Percentiles rank a stretch among this genome's conserved stretches.
phyloP scores from a whole-genome alignment of 2,797 vertebrate species.

The Aythya fuligula region DNA sequence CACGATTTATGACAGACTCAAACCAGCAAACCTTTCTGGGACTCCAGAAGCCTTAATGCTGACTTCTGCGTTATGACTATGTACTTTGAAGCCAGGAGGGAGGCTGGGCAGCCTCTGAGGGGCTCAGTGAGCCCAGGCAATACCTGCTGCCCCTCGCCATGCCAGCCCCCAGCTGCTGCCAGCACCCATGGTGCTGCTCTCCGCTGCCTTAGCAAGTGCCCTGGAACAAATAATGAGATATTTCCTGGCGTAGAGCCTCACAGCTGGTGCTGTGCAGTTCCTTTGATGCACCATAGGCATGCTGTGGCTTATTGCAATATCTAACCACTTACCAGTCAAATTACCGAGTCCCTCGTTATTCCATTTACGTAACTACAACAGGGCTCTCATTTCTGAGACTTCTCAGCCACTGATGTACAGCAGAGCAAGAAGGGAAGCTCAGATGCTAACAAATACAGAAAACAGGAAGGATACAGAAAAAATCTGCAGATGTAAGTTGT shows the following conservation, averaged over 20 bases:
- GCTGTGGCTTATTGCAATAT: background rate
- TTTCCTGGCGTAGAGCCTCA: background rate
- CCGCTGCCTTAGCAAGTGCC: rapidly evolving
- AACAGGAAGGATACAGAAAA: background rate
- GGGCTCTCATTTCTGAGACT: background rate
- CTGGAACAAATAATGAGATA: background rate
- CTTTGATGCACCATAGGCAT: rapidly evolving
- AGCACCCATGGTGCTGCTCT: background rate
- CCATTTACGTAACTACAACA: background rate
- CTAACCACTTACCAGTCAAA: background rate
- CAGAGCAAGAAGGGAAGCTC: background rate
- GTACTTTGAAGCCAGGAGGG: background rate
- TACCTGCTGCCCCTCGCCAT: background rate
- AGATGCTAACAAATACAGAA: background rate
- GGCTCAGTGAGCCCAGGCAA: rapidly evolving
- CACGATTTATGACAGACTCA: background rate
- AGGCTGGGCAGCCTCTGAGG: background rate
- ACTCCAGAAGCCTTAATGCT: background rate
- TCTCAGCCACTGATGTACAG: background rate
- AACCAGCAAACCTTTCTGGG: background rate
- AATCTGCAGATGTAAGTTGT: background rate
- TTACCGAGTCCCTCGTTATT: background rate
- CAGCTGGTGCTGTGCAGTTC: background rate
- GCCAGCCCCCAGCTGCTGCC: background rate
- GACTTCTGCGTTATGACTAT: background rate